Evolutionary conservation across 2,888 invertebrate genomes (phyloP).

Genomic region (Neria commutata): DNA sequence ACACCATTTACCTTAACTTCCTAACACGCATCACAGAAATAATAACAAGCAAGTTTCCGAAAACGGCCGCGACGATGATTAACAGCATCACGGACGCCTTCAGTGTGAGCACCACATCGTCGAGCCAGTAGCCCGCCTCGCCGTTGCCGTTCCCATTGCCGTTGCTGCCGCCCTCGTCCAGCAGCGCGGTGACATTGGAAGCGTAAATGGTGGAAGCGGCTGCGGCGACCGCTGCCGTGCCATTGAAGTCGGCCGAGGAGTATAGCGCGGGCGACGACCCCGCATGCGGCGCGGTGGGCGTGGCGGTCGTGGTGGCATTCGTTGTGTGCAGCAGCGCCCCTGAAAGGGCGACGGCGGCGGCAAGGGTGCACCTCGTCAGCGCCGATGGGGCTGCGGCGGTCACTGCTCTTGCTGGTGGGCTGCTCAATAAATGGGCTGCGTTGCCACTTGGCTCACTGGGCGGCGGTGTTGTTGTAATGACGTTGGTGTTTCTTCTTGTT

Average conservation of each 20-base stretch:
- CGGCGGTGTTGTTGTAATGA: not conserved
- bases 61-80: constrained; percentile 86
- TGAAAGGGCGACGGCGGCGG: constrained; percentile 24
- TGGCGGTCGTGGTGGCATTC: constrained; percentile 15
- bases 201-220: constrained; percentile 17
- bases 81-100: constrained; percentile 85
- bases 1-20: constrained; percentile 65
- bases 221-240: constrained; percentile 29
- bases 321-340: constrained; percentile 5
- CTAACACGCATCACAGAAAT: constrained; percentile 81
- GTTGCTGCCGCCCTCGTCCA: constrained; percentile 24
- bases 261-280: constrained; percentile 18
- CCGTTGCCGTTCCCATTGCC: constrained; percentile 13
- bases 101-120: constrained; percentile 68
- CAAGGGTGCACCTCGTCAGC: constrained; percentile 17
- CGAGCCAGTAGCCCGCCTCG: constrained; percentile 63
- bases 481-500: constrained; percentile 4
- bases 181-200: constrained; percentile 38
- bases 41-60: constrained; percentile 89
- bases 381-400: not conserved
- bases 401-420: not conserved
- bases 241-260: constrained; percentile 36
- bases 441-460: too few species aligned
- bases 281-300: not conserved
- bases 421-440: not conserved